Evolutionary conservation across 2,797 vertebrate genomes (phyloP).

Genomic region (Hypotaenidia okinawae): DNA sequence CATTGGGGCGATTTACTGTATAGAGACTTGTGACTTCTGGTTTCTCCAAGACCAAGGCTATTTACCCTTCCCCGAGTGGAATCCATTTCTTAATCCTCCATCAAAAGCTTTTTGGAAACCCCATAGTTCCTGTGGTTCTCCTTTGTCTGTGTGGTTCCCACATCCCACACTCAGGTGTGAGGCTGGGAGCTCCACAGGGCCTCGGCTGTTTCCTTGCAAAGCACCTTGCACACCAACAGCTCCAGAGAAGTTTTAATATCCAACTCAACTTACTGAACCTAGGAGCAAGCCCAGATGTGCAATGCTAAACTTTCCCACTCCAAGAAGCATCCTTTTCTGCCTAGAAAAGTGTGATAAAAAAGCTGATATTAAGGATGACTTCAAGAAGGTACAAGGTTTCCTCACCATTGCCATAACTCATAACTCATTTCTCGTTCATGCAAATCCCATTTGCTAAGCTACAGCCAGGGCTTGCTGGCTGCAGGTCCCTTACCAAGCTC

Average conservation of each 20-base stretch:
- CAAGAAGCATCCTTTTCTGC: not conserved
- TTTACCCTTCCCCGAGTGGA: not conserved
- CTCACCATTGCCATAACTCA: not conserved
- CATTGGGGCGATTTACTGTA: not conserved
- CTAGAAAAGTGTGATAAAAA: not conserved
- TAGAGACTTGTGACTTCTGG: not conserved
- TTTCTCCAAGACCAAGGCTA: not conserved
- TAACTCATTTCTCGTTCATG: not conserved
- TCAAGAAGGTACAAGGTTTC: not conserved
- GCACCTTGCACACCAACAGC: too few species aligned
- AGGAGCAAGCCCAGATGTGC: not conserved
- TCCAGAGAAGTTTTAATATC: not conserved
- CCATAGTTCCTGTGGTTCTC: not conserved
- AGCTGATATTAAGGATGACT: not conserved
- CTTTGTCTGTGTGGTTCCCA: accelerated
- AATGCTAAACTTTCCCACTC: not conserved
- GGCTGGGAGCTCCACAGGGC: not conserved
- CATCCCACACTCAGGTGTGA: too few species aligned
- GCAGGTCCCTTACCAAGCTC: not conserved
- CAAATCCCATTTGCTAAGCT: not conserved
- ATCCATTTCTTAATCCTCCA: not conserved
- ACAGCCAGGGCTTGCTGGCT: not conserved
- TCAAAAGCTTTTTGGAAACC: not conserved
- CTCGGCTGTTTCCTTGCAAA: not conserved
- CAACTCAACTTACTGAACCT: not conserved